phyloP scores from a whole-genome alignment of 2,888 invertebrate genomes.

The Cancer borealis region DNA sequence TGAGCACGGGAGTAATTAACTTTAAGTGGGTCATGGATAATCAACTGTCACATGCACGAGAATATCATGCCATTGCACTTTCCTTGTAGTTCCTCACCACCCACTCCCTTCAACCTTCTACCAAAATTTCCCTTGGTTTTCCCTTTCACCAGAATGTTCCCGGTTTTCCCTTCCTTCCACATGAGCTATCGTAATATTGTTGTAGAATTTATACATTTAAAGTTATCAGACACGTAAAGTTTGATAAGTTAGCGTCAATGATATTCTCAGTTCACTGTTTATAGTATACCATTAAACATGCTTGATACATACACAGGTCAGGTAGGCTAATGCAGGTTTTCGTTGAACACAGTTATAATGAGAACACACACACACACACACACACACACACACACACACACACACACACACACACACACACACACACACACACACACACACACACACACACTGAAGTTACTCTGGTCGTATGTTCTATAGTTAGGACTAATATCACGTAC shows the following conservation, averaged over 20 bases:
- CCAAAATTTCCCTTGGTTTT: too few species aligned
- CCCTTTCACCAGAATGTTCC: too few species aligned
- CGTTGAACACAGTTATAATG: too few species aligned
- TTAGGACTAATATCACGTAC: not conserved
- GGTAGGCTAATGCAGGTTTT: too few species aligned
- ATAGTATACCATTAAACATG: not conserved
- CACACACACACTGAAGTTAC: not conserved
- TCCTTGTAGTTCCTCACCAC: too few species aligned
- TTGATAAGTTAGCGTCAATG: not conserved
- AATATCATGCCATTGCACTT: too few species aligned
- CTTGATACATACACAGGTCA: too few species aligned
- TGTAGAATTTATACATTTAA: slow-evolving; percentile 11
- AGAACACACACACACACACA: too few species aligned
- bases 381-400: too few species aligned
- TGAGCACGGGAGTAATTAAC: slow-evolving; percentile 7
- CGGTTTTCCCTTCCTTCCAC: too few species aligned
- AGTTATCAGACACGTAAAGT: slow-evolving; percentile 3
- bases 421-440: not conserved
- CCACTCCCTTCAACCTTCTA: too few species aligned
- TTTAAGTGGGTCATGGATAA: not conserved
- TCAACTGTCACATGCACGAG: not conserved
- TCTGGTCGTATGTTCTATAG: not conserved
- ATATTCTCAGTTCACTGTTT: not conserved
- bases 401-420: not conserved
- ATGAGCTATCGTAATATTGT: not conserved